Evolutionary conservation across 2,888 invertebrate species (phyloP), one percentile per base, ranked within the genome.

Genomic region (Brachyptera putata): DNA sequence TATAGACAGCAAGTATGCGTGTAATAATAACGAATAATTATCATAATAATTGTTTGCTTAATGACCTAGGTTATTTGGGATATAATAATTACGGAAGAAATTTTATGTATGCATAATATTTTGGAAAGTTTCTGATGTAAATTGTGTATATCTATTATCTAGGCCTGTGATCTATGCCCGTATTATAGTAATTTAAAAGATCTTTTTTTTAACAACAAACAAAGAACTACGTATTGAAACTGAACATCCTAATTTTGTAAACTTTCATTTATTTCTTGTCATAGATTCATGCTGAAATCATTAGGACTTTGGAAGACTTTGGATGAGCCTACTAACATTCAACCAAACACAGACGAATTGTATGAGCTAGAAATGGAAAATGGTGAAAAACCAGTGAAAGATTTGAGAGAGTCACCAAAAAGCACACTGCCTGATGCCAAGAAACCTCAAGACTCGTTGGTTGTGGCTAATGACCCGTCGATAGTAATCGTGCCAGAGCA

Each of bases 211-310:
- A 4, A 4, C 3, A 39, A 4, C 7, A 39, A 39, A 9, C 7
- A 11, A 4, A 14, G 39, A 39, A 5, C 39, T 4, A 7, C 7
- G 4, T 11, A 7, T 14, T 18, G 21, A 43, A 18, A 39, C n/a
- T 4, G 9, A 14, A 11, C 25, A 3, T 49, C 22, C 43, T 43
- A n/a, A n/a, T n/a, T n/a, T n/a, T n/a, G n/a, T n/a, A n/a, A n/a
- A n/a, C n/a, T n/a, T n/a, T n/a, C n/a, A n/a, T n/a, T n/a, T n/a
- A n/a, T n/a, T n/a, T n/a, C n/a, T n/a, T n/a, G n/a, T 56, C 58
- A 37, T 68, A 90, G 91, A 69, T 93, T 92, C 69, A 90, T 97
- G 83, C 77, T 98, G 22, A 97, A 97, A 77, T 91, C 92, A 0
- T 80, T 98, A 69, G 98, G 98, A 0, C 80, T 98, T 57, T 98